Conservation (phyloP, 2,888 invertebrate genomes). For the Drosophila nigricruria region DNA sequence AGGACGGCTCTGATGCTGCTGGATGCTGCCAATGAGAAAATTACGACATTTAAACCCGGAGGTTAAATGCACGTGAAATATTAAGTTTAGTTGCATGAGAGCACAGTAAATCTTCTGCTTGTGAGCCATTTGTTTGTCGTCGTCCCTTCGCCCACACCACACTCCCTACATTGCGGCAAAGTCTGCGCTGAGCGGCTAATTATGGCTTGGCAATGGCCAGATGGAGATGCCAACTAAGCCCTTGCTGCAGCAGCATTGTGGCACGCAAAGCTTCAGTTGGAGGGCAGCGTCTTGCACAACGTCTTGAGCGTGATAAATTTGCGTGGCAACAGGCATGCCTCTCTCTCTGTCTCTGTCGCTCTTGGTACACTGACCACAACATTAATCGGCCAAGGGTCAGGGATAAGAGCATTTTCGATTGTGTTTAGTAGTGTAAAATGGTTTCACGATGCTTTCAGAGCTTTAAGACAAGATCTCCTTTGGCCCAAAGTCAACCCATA, state of each 20-base stretch:
- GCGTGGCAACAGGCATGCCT: conserved; percentile 91
- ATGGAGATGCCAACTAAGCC: conserved; percentile 18
- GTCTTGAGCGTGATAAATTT: conserved; percentile 98
- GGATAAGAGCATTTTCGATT: neutral
- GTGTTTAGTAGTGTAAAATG: neutral
- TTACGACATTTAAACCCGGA: conserved; percentile 78
- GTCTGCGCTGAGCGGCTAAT: conserved; percentile 48
- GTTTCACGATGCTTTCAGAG: neutral
- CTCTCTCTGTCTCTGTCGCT: conserved; percentile 85
- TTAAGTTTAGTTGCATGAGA: conserved; percentile 77
- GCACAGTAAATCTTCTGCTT: conserved; percentile 74
- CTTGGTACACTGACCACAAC: conserved; percentile 96
- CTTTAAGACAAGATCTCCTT: neutral
- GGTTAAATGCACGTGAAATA: conserved; percentile 79
- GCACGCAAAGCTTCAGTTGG: conserved; percentile 95
- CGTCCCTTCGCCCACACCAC: neutral
- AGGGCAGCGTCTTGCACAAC: conserved; percentile 94
- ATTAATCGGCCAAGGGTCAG: conserved; percentile 88
- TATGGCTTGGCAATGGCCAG: conserved; percentile 38
- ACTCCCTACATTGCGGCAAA: neutral
- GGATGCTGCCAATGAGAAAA: conserved; percentile 76
- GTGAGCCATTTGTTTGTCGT: conserved; percentile 64
- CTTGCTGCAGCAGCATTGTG: conserved; percentile 10
- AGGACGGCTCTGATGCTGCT: conserved; percentile 15
- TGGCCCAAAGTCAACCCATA: neutral